Percentiles rank a stretch among this genome's conserved stretches.
Evolutionary conservation across 2,113 vertebrate species (phyloP).

Genomic region (Cyprinodon tularosa): DNA sequence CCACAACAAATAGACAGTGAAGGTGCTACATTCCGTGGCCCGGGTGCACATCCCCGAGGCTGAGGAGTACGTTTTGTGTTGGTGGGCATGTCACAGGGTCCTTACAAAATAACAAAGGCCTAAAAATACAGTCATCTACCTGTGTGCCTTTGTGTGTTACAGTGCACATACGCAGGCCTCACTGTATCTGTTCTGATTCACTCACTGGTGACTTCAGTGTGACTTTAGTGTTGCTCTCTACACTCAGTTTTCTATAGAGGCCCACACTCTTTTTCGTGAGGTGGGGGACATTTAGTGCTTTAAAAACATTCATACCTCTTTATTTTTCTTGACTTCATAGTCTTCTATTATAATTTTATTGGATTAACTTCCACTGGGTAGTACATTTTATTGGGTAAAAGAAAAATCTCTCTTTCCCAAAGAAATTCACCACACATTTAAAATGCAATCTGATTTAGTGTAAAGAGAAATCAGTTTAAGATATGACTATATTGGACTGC

Average conservation of each 20-base stretch:
- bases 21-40: slow-evolving; percentile 79
- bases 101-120: slow-evolving; percentile 66
- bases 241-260: background rate
- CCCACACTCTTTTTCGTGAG: background rate
- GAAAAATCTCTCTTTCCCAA: no score
- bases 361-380: no score
- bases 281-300: background rate
- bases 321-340: background rate
- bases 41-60: slow-evolving; percentile 69
- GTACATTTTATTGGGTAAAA: no score
- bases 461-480: background rate
- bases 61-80: slow-evolving; percentile 73
- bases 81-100: slow-evolving; percentile 74
- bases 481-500: background rate
- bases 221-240: slow-evolving; percentile 4
- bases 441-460: no score
- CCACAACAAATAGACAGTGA: slow-evolving; percentile 78
- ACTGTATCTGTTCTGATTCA: slow-evolving; percentile 38
- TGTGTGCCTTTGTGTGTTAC: slow-evolving; percentile 23
- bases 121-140: slow-evolving; percentile 67
- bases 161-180: background rate
- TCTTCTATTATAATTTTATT: background rate
- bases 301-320: background rate
- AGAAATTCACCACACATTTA: no score
- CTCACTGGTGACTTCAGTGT: slow-evolving; percentile 37